phyloP scores from a whole-genome alignment of 2,888 invertebrate species.

The Microctonus brassicae region DNA sequence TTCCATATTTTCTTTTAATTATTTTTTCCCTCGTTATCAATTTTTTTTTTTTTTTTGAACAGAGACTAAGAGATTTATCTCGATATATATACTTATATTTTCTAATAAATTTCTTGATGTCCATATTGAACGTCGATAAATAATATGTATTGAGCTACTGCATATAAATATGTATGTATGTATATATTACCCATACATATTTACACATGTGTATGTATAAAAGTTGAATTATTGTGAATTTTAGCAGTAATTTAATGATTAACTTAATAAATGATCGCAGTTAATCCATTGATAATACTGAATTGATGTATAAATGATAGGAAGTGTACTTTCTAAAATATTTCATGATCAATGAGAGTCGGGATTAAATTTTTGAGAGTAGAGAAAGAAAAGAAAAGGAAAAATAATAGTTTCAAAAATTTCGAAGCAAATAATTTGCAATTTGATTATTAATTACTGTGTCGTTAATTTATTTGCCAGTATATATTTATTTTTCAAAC shows the following conservation, averaged over 20 bases:
- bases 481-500: background rate
- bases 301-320: background rate
- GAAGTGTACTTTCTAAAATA: background rate
- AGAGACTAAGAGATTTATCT: background rate
- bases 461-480: background rate
- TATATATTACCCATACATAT: too few relatives aligned
- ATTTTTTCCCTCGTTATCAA: background rate
- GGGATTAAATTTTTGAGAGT: background rate
- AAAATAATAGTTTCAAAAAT: background rate
- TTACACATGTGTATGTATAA: too few relatives aligned
- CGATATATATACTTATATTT: conserved; percentile 18
- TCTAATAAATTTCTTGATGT: conserved; percentile 14
- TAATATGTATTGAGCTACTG: background rate
- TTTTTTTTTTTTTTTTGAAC: background rate
- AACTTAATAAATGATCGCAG: background rate
- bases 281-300: background rate
- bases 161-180: too few relatives aligned
- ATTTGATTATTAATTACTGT: background rate
- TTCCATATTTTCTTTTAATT: background rate
- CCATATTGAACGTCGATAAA: background rate
- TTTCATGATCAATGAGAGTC: background rate
- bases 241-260: background rate
- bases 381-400: background rate
- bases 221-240: background rate
- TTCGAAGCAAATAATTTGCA: background rate